Evolutionary conservation across 2,888 invertebrate genomes (phyloP).

Genomic region (Furcula furcula): DNA sequence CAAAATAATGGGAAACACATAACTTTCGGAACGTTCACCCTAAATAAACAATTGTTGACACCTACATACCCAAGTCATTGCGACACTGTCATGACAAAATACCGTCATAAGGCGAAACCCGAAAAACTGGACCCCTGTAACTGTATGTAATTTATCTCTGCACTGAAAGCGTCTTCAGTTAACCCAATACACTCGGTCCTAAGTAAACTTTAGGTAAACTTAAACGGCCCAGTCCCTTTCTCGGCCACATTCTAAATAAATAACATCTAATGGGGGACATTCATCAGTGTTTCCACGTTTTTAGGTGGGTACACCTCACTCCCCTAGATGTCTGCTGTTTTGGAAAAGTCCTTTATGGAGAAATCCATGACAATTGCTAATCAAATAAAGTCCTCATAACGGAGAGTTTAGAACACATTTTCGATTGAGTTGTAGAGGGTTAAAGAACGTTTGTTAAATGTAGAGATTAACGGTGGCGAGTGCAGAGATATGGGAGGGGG

Average conservation of each 20-base stretch:
- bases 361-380: conserved; percentile 32
- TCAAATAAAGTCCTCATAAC: conserved; percentile 30
- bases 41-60: conserved; percentile 35
- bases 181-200: conserved; percentile 78
- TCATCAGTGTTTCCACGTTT: conserved; percentile 82
- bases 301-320: conserved; percentile 73
- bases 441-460: conserved; percentile 69
- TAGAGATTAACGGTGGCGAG: conserved; percentile 75
- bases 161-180: conserved; percentile 72
- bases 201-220: conserved; percentile 79
- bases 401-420: conserved; percentile 25
- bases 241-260: conserved; percentile 82
- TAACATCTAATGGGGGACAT: conserved; percentile 82
- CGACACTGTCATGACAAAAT: conserved; percentile 64
- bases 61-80: conserved; percentile 42
- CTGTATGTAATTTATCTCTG: conserved; percentile 68
- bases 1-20: conserved; percentile 30
- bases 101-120: conserved; percentile 67
- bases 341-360: conserved; percentile 54
- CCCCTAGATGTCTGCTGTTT: conserved; percentile 69
- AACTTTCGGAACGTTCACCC: conserved; percentile 31
- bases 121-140: conserved; percentile 76
- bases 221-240: conserved; percentile 74
- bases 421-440: conserved; percentile 29
- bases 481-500: conserved; percentile 70